phyloP scores from a whole-genome alignment of 2,113 vertebrate species.

The Sterna hirundo region DNA sequence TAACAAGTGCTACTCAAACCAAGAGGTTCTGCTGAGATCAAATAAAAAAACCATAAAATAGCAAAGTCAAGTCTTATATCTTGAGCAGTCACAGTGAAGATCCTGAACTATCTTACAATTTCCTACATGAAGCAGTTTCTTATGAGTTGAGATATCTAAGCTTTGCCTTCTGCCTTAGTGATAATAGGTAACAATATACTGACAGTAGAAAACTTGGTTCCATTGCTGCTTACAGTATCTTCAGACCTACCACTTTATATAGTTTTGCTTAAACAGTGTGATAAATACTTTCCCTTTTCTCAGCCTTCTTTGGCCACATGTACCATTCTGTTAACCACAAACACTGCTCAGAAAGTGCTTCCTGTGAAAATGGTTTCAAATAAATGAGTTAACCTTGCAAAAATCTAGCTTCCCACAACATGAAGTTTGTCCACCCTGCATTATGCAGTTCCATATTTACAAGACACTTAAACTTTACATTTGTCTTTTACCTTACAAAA shows the following conservation, averaged over 20 bases:
- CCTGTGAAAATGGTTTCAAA: constrained; percentile 67
- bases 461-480: constrained; percentile 79
- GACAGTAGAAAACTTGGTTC: constrained; percentile 23
- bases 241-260: constrained; percentile 27
- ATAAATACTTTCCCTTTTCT: constrained; percentile 53
- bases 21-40: constrained; percentile 33
- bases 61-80: constrained; percentile 32
- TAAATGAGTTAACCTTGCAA: constrained; percentile 84
- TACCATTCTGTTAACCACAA: constrained; percentile 45
- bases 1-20: constrained; percentile 55
- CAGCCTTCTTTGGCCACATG: constrained; percentile 53
- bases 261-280: constrained; percentile 43
- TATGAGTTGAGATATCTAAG: constrained; percentile 5
- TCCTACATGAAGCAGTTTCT: not conserved
- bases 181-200: constrained; percentile 6
- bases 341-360: constrained; percentile 70
- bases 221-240: constrained; percentile 62
- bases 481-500: constrained; percentile 73
- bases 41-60: not conserved
- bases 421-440: constrained; percentile 74
- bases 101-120: constrained; percentile 17
- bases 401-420: constrained; percentile 72
- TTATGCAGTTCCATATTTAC: constrained; percentile 79
- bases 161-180: constrained; percentile 8
- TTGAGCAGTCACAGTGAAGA: constrained; percentile 48